A percentile compares a stretch with the other conserved stretches of the same genome.
These are phyloP conservation scores for Stenichneumon culpator DNA, from an alignment of 2,888 invertebrate genomes.

Conservation along the genomic window DNA sequence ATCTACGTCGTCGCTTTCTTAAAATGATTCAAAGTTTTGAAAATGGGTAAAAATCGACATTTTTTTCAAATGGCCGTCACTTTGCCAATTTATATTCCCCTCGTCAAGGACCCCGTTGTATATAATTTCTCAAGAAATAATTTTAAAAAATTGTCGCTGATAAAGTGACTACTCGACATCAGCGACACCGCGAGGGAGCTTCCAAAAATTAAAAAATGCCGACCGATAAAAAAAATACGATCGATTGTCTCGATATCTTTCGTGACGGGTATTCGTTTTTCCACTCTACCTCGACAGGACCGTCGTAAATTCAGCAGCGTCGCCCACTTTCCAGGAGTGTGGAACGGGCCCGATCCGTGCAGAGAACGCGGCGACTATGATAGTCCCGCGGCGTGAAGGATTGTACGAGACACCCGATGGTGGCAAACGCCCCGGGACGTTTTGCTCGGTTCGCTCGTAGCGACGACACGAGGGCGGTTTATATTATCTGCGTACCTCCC, in stretches of 20 bases:
- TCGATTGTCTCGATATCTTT: background rate
- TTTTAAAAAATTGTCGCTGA: too few species aligned
- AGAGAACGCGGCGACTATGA: constrained; percentile 2
- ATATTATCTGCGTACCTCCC: constrained; percentile 30
- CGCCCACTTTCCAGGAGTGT: background rate
- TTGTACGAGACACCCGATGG: constrained; percentile 22
- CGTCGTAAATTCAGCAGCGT: background rate
- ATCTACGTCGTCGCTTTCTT: background rate
- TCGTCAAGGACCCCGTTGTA: too few species aligned
- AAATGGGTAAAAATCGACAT: too few species aligned
- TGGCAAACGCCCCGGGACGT: constrained; percentile 35
- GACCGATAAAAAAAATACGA: background rate
- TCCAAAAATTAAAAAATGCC: too few species aligned
- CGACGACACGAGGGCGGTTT: constrained; percentile 27
- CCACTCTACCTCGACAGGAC: background rate
- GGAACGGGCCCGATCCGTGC: background rate
- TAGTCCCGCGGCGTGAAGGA: background rate
- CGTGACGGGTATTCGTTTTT: background rate
- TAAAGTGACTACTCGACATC: too few species aligned
- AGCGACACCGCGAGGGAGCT: too few species aligned
- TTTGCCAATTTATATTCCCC: too few species aligned
- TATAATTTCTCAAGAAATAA: too few species aligned
- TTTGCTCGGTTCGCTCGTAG: constrained; percentile 19
- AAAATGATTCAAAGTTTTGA: too few species aligned
- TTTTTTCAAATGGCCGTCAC: too few species aligned